Evolutionary conservation across 92 coral and sea anemone species (phyloP).

Genomic region (Siderastrea siderea): DNA sequence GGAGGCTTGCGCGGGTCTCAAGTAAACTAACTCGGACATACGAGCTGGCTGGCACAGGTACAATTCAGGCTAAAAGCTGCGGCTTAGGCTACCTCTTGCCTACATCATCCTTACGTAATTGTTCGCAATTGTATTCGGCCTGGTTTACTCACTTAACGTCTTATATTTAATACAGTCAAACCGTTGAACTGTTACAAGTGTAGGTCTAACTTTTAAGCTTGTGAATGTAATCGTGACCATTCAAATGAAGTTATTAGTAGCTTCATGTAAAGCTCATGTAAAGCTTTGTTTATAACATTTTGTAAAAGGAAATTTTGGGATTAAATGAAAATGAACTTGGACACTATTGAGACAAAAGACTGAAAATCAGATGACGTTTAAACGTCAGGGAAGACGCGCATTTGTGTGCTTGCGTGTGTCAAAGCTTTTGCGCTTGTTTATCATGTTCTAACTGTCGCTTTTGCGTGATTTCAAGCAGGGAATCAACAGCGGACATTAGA

Average conservation of each 20-base stretch:
- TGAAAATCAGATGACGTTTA: slow-evolving; percentile 2
- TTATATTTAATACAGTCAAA: background rate
- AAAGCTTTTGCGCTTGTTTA: slow-evolving; percentile 21
- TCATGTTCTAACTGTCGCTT: slow-evolving; percentile 20
- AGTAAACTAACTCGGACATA: background rate
- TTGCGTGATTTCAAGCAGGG: slow-evolving; percentile 60
- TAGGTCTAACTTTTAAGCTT: too few relatives aligned
- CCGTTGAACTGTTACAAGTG: background rate
- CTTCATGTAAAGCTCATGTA: background rate
- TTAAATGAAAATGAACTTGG: slow-evolving; percentile 8
- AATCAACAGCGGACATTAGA: slow-evolving; percentile 87
- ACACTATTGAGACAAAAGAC: background rate
- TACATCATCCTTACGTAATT: background rate
- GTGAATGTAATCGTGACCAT: background rate
- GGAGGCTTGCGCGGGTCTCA: background rate
- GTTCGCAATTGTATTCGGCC: background rate
- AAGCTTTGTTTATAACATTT: background rate
- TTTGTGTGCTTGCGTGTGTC: background rate
- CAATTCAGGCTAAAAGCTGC: background rate
- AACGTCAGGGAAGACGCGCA: background rate
- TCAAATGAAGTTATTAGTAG: background rate
- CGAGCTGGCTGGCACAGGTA: background rate
- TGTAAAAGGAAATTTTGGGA: background rate
- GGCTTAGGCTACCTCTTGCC: background rate
- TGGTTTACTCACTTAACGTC: background rate